Base-by-base conservation (phyloP, 1,140 invertebrate species). In the Bilobella aurantiaca region DNA sequence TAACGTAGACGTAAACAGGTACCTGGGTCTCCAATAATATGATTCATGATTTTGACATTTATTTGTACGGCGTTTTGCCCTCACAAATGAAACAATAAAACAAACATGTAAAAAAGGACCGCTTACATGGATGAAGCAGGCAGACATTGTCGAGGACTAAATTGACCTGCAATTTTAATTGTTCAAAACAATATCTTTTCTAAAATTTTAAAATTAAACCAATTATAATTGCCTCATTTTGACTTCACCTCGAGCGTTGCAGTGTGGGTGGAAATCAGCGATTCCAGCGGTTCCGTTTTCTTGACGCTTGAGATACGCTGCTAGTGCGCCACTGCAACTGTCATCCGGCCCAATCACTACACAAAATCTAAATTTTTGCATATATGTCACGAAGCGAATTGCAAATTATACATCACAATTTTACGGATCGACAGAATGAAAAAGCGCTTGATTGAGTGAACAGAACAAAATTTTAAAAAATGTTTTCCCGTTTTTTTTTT, bases 221-320 rank as follows among this genome's bases (percentile, higher is more conserved):
- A n/a, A n/a, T n/a, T n/a, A n/a, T n/a, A n/a, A 42, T 18, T 42
- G 34, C 34, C 34, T 42, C 18, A 18, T 8, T 8, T 42, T 12
- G 18, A 12, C 8, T 42, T 42, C 16, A 1, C 71, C 71, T 8
- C 57, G 49, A 37, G 64, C 68, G 25, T 63, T 62, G 62, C 71
- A 73, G 18, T 70, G 64, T 1, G 71, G 71, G 32, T 56, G 8
- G 49, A 68, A 67, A 23, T 73, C 61, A 16, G 64, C 68, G 5
- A 67, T 67, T 30, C 71, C 68, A 12, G 58, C 1, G 14, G 25
- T 65, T 34, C 69, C 67, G 21, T 49, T 37, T 29, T 67, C 58
- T 3, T 28, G 3, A 5, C 37, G 1, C 2, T 60, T n/a, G 3
- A 62, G 42, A 46, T 68, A 70, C 0, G 34, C 27, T 3, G 58